Base-by-base conservation (phyloP, 2,797 vertebrate genomes). In the Apogon talboti region DNA sequence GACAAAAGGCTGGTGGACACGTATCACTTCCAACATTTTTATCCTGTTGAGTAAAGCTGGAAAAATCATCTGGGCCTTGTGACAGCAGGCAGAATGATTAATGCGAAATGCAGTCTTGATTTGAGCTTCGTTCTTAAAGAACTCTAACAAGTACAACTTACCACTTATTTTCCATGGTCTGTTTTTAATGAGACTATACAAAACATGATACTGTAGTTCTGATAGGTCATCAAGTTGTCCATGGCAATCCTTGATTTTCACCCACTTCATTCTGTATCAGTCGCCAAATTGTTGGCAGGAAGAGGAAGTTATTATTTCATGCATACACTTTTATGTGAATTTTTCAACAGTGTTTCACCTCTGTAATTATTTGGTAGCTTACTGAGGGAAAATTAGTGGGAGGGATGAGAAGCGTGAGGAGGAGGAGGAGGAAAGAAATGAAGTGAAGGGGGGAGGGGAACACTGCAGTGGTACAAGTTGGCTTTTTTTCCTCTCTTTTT, bases 401-500 rank as follows among this genome's bases (percentile, higher is more conserved):
- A 65, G 66, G 67, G 55, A 54, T 50, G 46, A 48, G 54, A 55
- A 45, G 18, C 40, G 30, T 43, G 37, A 54, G 60, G 57, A 38
- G 64, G 68, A 35, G 9, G 37, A 54, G 60, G 57, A 75, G 56
- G 69, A 63, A 70, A 66, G 45, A 73, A 71, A 50, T 50, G 37
- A 68, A 56, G 51, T 55, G 37, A 21, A 11, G 35, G 45, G 74
- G 45, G 71, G 42, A 21, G 70, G 79, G 76, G 59, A 56, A 50
- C 44, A 60, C 49, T 75, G 37, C 74, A 33, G 59, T 6, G 8
- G 42, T 66, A 9, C 21, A 67, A 72, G 67, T 81, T 76, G 59
- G 49, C 54, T 71, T 46, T 47, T 40, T 75, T 53, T 51, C 10
- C 41, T 49, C 16, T 65, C 57, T 52, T 76, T 79, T 83, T 71